phyloP scores from a whole-genome alignment of 2,888 invertebrate species.

The Seira sanloemensis region DNA sequence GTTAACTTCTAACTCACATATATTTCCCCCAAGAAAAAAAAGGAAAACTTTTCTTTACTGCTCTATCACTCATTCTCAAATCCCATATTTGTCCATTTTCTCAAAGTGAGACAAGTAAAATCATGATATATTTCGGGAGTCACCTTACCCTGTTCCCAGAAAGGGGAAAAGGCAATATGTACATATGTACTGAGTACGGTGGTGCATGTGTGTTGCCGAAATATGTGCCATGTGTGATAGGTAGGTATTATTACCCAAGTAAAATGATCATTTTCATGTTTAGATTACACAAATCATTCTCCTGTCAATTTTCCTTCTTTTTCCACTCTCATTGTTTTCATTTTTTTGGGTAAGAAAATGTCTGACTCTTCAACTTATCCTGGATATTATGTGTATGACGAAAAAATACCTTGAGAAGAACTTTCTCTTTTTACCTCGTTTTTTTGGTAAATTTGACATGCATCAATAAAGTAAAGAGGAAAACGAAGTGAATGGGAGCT shows the following conservation, averaged over 20 bases:
- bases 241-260: not conserved
- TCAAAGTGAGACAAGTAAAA: not conserved
- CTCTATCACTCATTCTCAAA: conserved; percentile 11
- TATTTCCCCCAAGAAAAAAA: not conserved
- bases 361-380: no score
- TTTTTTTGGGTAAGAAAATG: no score
- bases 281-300: conserved; percentile 65
- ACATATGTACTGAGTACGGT: not conserved
- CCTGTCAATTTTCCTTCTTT: conserved; percentile 14
- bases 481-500: not conserved
- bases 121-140: conserved; percentile 5
- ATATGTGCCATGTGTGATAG: not conserved
- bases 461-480: conserved; percentile 44
- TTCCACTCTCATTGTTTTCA: no score
- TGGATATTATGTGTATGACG: no score
- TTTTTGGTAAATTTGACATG: conserved; percentile 40
- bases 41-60: not conserved
- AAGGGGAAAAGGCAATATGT: no score
- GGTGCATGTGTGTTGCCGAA: not conserved
- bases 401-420: no score
- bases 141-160: conserved; percentile 1
- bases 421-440: no score
- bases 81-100: conserved; percentile 16
- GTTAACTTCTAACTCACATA: not conserved
- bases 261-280: conserved; percentile 61